Evolutionary conservation across 2,888 invertebrate species (phyloP).

Genomic region (Scaeva pyrastri): DNA sequence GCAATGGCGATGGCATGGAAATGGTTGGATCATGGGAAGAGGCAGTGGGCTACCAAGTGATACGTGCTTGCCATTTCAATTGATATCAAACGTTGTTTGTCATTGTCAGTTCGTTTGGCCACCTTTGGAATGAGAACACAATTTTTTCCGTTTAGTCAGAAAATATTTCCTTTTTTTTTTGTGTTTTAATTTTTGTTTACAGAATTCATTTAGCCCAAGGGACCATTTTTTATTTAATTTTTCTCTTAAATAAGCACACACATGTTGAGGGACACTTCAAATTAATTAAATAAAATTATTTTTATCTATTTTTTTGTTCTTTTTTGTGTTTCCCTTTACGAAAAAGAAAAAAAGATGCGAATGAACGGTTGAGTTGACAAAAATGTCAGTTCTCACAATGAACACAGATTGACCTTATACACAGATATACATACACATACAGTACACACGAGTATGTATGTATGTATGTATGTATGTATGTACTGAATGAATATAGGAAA

Average conservation of each 20-base stretch:
- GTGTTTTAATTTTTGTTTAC: constrained; percentile 22
- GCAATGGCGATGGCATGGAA: neutral
- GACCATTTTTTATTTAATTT: constrained; percentile 41
- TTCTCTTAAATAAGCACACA: constrained; percentile 22
- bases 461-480: no score
- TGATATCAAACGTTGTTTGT: constrained; percentile 73
- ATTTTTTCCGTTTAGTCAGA: constrained; percentile 63
- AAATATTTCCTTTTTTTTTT: constrained; percentile 48
- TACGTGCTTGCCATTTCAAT: constrained; percentile 71
- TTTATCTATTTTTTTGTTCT: neutral
- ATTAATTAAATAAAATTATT: constrained; percentile 27
- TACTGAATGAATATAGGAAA: no score
- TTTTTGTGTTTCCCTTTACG: neutral
- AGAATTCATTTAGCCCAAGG: constrained; percentile 5
- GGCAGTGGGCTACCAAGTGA: constrained; percentile 40
- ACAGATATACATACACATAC: no score
- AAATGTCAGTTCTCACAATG: neutral
- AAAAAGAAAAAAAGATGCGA: neutral
- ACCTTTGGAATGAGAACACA: constrained; percentile 30
- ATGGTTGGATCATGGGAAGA: constrained; percentile 17
- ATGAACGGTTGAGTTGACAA: neutral
- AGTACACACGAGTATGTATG: no score
- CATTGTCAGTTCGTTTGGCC: constrained; percentile 65
- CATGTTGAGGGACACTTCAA: constrained; percentile 1
- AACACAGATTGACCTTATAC: neutral